Conservation (phyloP, 2,888 invertebrate species). For the Diogma glabrata region DNA sequence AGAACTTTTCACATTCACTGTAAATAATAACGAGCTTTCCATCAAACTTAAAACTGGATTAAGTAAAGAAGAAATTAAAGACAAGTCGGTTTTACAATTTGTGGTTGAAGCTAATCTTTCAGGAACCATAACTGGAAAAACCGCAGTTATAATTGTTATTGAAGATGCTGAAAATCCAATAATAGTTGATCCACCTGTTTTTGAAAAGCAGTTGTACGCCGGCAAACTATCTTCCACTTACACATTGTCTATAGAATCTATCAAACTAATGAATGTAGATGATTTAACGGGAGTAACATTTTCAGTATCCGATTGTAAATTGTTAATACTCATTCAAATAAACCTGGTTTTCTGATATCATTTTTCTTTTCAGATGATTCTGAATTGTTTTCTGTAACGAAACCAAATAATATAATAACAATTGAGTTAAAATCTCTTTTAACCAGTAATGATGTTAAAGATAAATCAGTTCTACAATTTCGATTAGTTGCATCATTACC, state of each 20-base stretch:
- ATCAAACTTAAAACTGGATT: no score
- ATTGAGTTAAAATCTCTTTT: neutral
- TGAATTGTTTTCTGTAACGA: neutral
- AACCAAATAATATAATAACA: neutral
- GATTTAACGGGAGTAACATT: no score
- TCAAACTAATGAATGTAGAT: no score
- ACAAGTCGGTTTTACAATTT: neutral
- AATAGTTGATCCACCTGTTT: neutral
- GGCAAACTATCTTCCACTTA: no score
- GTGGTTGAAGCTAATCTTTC: no score
- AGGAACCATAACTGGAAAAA: no score
- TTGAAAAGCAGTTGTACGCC: neutral
- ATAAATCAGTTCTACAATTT: neutral
- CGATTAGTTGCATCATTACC: neutral
- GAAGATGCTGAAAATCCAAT: no score
- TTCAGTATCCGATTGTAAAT: no score
- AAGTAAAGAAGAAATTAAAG: neutral
- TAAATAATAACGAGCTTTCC: no score
- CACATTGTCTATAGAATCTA: no score
- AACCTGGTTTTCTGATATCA: neutral
- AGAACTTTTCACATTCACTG: no score
- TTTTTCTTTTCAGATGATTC: neutral
- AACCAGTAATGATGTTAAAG: neutral
- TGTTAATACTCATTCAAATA: neutral
- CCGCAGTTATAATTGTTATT: neutral